These are phyloP conservation scores for Danaus plexippus DNA, from an alignment of 1,140 invertebrate species.

Conservation along the genomic window DNA sequence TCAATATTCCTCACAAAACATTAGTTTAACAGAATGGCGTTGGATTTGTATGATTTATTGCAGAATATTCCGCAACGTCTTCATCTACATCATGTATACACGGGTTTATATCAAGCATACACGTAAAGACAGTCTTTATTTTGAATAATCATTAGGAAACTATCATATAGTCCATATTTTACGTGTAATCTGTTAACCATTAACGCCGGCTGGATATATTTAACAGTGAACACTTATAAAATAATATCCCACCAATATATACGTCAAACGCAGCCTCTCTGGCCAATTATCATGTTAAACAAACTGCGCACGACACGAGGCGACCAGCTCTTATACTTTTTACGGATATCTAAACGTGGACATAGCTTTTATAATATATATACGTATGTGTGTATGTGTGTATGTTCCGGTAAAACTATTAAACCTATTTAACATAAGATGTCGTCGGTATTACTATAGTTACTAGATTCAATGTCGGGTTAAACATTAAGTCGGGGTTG, in stretches of 20 bases:
- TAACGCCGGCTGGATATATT: too few relatives aligned
- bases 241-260: neutral
- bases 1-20: too few relatives aligned
- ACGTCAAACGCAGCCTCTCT: slow-evolving; percentile 9
- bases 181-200: too few relatives aligned
- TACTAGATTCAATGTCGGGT: slow-evolving; percentile 2
- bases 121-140: too few relatives aligned
- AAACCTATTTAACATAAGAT: neutral
- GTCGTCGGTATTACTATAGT: neutral
- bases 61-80: too few relatives aligned
- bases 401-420: neutral
- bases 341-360: slow-evolving; percentile 16
- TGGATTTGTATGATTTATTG: too few relatives aligned
- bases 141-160: too few relatives aligned
- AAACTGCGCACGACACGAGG: slow-evolving; percentile 23
- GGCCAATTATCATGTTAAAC: slow-evolving; percentile 37
- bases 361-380: neutral
- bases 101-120: too few relatives aligned
- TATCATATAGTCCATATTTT: too few relatives aligned
- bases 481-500: neutral
- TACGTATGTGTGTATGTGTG: neutral
- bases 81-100: too few relatives aligned
- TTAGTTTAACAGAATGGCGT: too few relatives aligned
- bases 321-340: slow-evolving; percentile 13
- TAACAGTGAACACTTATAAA: too few relatives aligned